Percentiles rank a stretch among this genome's conserved stretches.
Conservation (phyloP, 2,797 vertebrate genomes). For the Chelidonichthys spinosus region DNA sequence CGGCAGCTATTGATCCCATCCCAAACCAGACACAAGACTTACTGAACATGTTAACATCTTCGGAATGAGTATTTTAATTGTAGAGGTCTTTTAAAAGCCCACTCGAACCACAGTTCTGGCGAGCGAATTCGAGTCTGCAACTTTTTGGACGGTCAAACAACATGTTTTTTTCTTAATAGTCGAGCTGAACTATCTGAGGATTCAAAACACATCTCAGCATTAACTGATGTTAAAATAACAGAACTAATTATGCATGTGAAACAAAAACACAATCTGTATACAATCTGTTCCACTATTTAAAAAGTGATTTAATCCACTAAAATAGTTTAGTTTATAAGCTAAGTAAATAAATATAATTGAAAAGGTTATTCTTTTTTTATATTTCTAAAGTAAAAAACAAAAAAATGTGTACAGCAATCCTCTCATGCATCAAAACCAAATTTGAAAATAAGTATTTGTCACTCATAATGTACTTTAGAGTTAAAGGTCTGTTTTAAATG, state of each 20-base stretch:
- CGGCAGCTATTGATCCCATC: conserved; percentile 83
- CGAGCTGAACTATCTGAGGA: conserved; percentile 3
- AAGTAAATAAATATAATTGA: conserved; percentile 38
- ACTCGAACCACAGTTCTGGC: conserved; percentile 49
- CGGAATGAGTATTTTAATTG: conserved; percentile 79
- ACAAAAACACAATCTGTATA: not conserved
- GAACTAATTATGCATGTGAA: conserved; percentile 37
- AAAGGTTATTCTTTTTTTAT: conserved; percentile 29
- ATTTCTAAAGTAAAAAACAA: conserved; percentile 19
- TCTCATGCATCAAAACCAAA: not conserved
- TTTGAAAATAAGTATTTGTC: conserved; percentile 3
- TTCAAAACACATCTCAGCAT: conserved; percentile 40
- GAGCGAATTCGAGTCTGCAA: conserved; percentile 57
- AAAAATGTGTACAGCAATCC: not conserved
- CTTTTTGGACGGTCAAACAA: conserved; percentile 28
- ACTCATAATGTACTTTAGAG: not conserved
- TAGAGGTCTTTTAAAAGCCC: conserved; percentile 67
- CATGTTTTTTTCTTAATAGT: conserved; percentile 14
- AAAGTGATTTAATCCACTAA: not conserved
- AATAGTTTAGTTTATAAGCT: not conserved
- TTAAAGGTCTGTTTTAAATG: not conserved
- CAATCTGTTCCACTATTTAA: conserved; percentile 44
- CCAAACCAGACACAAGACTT: conserved; percentile 76
- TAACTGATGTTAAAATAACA: conserved; percentile 15
- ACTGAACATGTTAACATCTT: conserved; percentile 81